These are phyloP conservation scores for Pseudorhombus dupliciocellatus DNA, from an alignment of 2,113 vertebrate species.

Conservation along the genomic window DNA sequence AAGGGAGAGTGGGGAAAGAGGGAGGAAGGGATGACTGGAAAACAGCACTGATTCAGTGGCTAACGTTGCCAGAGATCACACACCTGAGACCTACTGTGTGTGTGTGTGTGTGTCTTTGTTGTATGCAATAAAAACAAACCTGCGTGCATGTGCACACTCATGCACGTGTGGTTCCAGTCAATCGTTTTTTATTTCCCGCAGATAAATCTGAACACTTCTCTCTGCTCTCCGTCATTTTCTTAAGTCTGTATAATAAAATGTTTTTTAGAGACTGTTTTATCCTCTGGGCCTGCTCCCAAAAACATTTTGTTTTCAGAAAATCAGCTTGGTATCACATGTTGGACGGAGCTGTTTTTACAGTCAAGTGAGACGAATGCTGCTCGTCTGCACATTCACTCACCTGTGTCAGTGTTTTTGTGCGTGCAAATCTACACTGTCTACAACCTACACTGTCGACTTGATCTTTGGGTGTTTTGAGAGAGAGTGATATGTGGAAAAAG, in stretches of 20 bases:
- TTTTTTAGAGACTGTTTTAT: slow-evolving; percentile 43
- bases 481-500: slow-evolving; percentile 55
- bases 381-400: slow-evolving; percentile 31
- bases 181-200: slow-evolving; percentile 18
- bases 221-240: slow-evolving; percentile 45
- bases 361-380: slow-evolving; percentile 46
- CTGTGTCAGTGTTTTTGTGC: slow-evolving; percentile 41
- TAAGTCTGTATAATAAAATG: slow-evolving; percentile 42
- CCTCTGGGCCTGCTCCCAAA: slow-evolving; percentile 27
- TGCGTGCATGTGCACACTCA: slow-evolving; percentile 14
- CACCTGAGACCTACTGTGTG: slow-evolving; percentile 74
- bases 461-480: slow-evolving; percentile 46
- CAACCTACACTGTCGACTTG: slow-evolving; percentile 48
- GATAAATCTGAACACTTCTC: slow-evolving; percentile 23
- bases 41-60: slow-evolving; percentile 55
- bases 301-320: slow-evolving; percentile 34
- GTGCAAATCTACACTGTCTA: slow-evolving; percentile 54
- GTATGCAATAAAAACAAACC: slow-evolving; percentile 23
- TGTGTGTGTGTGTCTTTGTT: slow-evolving; percentile 12
- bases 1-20: background rate
- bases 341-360: slow-evolving; percentile 48
- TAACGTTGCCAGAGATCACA: slow-evolving; percentile 68
- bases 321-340: slow-evolving; percentile 51
- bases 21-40: slow-evolving; percentile 34
- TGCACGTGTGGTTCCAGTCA: slow-evolving; percentile 11